phyloP scores from a whole-genome alignment of 2,888 invertebrate species.

The Lepetodrilus schrolli region DNA sequence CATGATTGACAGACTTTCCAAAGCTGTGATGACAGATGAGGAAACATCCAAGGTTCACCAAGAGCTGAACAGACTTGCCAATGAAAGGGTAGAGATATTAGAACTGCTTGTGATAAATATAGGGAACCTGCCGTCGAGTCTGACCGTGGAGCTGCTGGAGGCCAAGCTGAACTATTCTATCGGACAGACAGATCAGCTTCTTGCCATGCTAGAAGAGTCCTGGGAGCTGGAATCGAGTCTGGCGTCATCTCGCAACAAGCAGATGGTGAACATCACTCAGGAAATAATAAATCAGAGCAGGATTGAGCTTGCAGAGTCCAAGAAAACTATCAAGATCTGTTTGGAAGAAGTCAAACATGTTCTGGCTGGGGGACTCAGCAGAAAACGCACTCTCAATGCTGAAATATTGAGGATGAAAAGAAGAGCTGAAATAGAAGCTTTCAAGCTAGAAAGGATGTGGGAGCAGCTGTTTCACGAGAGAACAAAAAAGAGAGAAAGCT shows the following conservation, averaged over 20 bases:
- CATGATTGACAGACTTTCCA: background rate
- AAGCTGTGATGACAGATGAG: constrained; percentile 7
- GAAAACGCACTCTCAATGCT: constrained; percentile 54
- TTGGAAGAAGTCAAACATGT: constrained; percentile 61
- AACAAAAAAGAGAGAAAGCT: constrained; percentile 34
- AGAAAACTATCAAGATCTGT: constrained; percentile 63
- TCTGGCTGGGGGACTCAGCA: constrained; percentile 50
- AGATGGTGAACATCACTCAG: constrained; percentile 48
- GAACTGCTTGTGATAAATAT: constrained; percentile 67
- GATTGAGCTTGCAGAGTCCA: constrained; percentile 65
- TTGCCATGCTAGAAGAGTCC: constrained; percentile 67
- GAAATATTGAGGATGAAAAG: constrained; percentile 55
- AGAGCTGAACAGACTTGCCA: constrained; percentile 69
- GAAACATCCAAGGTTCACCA: constrained; percentile 47
- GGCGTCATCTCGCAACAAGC: background rate
- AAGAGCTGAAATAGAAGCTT: constrained; percentile 69
- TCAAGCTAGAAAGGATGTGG: constrained; percentile 66
- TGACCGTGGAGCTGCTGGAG: constrained; percentile 74
- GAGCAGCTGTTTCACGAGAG: constrained; percentile 60
- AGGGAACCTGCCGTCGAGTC: constrained; percentile 70
- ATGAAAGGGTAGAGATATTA: constrained; percentile 69
- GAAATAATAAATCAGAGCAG: constrained; percentile 65
- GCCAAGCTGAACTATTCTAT: constrained; percentile 75
- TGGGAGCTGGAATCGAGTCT: constrained; percentile 45
- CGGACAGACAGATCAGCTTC: constrained; percentile 74